These are phyloP conservation scores for Cephus pulcher DNA, from an alignment of 2,888 invertebrate species.

Conservation along the genomic window DNA sequence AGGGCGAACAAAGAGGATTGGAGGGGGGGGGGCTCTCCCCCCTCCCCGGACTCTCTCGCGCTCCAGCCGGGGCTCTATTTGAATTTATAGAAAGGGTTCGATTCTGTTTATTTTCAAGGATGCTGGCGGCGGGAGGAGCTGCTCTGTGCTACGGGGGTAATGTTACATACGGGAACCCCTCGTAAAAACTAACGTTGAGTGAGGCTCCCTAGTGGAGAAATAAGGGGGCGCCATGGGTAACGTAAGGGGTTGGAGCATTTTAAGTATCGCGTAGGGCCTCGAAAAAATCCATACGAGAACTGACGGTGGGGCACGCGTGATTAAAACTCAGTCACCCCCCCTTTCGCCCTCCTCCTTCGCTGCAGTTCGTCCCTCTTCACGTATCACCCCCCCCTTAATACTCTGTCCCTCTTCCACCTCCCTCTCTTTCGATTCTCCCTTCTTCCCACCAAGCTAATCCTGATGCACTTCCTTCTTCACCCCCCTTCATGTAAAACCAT, in stretches of 20 bases:
- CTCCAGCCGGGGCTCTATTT: constrained; percentile 45
- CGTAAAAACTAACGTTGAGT: constrained; percentile 21
- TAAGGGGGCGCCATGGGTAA: constrained; percentile 24
- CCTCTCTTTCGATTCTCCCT: neutral
- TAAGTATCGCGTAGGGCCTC: constrained; percentile 6
- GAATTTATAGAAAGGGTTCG: constrained; percentile 59
- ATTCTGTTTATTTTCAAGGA: constrained; percentile 60
- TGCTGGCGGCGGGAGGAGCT: constrained; percentile 24
- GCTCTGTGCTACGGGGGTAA: constrained; percentile 28
- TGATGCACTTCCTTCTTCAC: neutral
- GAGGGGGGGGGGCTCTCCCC: constrained; percentile 23
- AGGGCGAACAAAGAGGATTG: constrained; percentile 39
- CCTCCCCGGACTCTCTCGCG: constrained; percentile 15
- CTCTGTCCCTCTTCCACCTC: neutral
- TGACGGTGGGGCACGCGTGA: constrained; percentile 1
- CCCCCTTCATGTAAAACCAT: neutral
- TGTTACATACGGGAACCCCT: constrained; percentile 36
- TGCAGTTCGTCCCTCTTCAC: neutral
- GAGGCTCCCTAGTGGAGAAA: constrained; percentile 7
- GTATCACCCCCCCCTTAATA: neutral
- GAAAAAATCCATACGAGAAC: constrained; percentile 12
- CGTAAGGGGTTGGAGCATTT: constrained; percentile 31
- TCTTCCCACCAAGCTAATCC: neutral
- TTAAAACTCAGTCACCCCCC: neutral
- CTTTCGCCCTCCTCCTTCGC: neutral